Evolutionary conservation across 2,888 invertebrate species (phyloP), one percentile per base, ranked within the genome.

Genomic region (Xylophagus ater): DNA sequence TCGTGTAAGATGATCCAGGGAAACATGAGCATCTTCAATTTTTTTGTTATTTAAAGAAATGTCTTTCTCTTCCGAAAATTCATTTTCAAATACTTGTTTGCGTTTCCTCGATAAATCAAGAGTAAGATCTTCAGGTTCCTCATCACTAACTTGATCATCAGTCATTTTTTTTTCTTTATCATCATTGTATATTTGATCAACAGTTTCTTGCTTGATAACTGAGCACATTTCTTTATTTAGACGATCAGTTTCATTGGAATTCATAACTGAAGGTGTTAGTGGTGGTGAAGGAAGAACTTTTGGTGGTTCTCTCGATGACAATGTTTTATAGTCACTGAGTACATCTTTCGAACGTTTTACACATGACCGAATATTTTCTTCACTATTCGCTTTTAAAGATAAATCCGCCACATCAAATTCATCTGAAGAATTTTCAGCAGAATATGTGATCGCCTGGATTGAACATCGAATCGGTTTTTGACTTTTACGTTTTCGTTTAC

Each of bases 381-480:
- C 40, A 29, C 50, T 47, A 5, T 49, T 43, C 41, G 57, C 53
- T 39, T 61, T 62, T 14, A 62, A 49, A 6, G 62, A 59, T 33
- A 62, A 41, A 46, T 60, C 65, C 26, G 60, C 62, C 20, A 58
- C 65, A 43, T 65, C 63, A 35, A 52, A 54, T 37, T 53, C 53
- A 42, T 56, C 56, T 35, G 62, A 53, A 23, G 61, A 60, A 41
- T 60, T 62, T 45, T 62, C 62, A 44, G 57, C 56, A 41, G 59
- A 58, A 31, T 58, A 58, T 44, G 58, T 57, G 38, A 57, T 53
- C 23, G 62, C 58, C 36, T 64, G 60, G 19, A 64, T 52, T n/a
- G 84, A 77, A 56, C 86, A 79, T 46, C 84, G 74, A 2, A 82
- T 86, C 0, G 90, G 90, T 59, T 90, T 89, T 51, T 85, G 78